Evolutionary conservation across 37 sponge, comb jelly and placozoan species (phyloP).

Genomic region (Crambe crambe): DNA sequence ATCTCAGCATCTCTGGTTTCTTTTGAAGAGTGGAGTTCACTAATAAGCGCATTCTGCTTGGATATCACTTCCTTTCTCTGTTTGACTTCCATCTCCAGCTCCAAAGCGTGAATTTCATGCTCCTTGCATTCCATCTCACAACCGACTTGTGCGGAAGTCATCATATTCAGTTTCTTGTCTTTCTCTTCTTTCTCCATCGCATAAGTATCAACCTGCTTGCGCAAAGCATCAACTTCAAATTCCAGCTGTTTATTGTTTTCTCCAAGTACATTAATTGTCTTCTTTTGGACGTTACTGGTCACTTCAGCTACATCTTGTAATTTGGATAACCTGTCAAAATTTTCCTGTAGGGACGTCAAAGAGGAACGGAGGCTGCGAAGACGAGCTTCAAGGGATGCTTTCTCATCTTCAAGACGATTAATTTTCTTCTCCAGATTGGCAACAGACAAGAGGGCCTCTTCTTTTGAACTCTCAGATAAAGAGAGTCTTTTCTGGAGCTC

Average conservation of each 20-base stretch:
- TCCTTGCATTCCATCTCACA: not conserved
- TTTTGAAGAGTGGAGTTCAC: slow-evolving; percentile 17
- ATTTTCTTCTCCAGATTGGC: slow-evolving; percentile 19
- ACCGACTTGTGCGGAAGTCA: not conserved
- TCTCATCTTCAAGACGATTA: slow-evolving; percentile 25
- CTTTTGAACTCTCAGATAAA: slow-evolving; percentile 11
- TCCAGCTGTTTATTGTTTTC: slow-evolving; percentile 8
- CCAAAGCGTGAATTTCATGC: slow-evolving; percentile 5
- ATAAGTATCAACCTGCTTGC: slow-evolving; percentile 20
- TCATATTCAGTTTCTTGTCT: slow-evolving; percentile 19
- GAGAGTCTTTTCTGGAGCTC: slow-evolving; percentile 45
- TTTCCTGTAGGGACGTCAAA: slow-evolving; percentile 3
- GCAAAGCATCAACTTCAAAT: not conserved
- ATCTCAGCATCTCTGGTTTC: slow-evolving; percentile 37
- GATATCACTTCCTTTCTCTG: slow-evolving; percentile 10
- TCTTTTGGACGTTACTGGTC: not conserved
- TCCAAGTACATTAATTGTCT: not conserved
- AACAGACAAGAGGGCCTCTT: slow-evolving; percentile 15
- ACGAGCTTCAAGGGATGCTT: slow-evolving; percentile 20
- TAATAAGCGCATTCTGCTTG: slow-evolving; percentile 15
- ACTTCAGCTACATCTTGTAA: slow-evolving; percentile 11
- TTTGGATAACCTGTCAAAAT: slow-evolving; percentile 15
- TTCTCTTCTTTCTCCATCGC: not conserved
- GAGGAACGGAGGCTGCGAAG: slow-evolving; percentile 16
- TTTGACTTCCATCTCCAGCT: slow-evolving; percentile 14